These are phyloP conservation scores for Zoanthus sansibaricus DNA, from an alignment of 92 coral and sea anemone genomes.

Conservation along the genomic window DNA sequence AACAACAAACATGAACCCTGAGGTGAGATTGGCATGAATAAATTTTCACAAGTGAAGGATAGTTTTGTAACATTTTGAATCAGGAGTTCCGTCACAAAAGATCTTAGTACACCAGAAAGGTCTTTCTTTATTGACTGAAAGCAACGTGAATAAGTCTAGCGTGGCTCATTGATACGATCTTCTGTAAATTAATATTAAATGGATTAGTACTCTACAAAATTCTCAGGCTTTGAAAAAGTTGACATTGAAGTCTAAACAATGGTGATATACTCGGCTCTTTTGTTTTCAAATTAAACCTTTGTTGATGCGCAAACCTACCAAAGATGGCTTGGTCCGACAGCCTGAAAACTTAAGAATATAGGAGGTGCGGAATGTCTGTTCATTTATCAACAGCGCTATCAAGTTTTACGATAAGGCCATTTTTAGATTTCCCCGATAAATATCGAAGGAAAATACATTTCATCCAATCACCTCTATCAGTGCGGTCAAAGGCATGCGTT, in stretches of 20 bases:
- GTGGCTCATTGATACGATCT: slow-evolving; percentile 35
- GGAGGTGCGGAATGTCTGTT: slow-evolving; percentile 37
- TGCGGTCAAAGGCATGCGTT: slow-evolving; percentile 15
- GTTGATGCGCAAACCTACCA: slow-evolving; percentile 24
- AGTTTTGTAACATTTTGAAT: not conserved
- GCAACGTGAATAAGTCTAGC: not conserved
- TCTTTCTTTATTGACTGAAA: slow-evolving; percentile 17
- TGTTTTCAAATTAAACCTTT: slow-evolving; percentile 24
- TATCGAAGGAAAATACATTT: slow-evolving; percentile 27
- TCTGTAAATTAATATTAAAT: slow-evolving; percentile 48
- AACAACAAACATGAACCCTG: slow-evolving; percentile 46
- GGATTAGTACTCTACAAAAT: slow-evolving; percentile 38
- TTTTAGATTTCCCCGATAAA: slow-evolving; percentile 35
- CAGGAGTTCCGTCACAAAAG: not conserved
- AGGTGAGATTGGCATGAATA: not conserved
- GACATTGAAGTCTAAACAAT: slow-evolving; percentile 46
- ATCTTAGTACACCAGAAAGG: not conserved
- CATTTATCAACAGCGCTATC: slow-evolving; percentile 61
- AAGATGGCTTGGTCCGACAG: slow-evolving; percentile 5
- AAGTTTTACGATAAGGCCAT: slow-evolving; percentile 32
- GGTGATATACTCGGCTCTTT: slow-evolving; percentile 5
- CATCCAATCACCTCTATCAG: slow-evolving; percentile 25
- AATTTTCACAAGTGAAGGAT: not conserved
- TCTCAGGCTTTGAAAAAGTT: slow-evolving; percentile 38
- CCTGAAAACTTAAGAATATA: slow-evolving; percentile 12